Conservation (phyloP, 2,113 vertebrate genomes). For the Rhinoptilus africanus region DNA sequence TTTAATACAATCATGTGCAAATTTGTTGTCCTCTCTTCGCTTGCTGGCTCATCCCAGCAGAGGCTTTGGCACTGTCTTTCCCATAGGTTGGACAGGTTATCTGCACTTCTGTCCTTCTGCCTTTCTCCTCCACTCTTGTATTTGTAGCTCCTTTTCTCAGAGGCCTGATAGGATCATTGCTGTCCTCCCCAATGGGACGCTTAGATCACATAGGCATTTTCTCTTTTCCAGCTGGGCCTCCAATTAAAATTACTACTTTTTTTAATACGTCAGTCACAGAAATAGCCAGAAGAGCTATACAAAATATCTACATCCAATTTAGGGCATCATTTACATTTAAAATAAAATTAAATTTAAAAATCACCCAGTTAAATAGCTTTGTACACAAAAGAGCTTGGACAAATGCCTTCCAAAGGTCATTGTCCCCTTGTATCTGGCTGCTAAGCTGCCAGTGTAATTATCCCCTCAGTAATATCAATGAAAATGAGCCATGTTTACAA, state of each 20-base stretch:
- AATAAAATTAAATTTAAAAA: not conserved
- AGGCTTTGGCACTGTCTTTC: not conserved
- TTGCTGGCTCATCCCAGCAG: not conserved
- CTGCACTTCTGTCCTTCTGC: not conserved
- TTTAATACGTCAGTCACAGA: not conserved
- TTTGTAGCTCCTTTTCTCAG: not conserved
- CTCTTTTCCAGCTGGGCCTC: not conserved
- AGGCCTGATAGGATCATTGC: not conserved
- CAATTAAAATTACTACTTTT: not conserved
- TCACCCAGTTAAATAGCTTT: not conserved
- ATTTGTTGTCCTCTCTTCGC: not conserved
- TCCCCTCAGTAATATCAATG: not conserved
- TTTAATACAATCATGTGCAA: not conserved
- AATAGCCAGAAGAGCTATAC: not conserved
- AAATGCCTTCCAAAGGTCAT: not conserved
- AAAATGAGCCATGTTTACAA: not conserved
- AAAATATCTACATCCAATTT: not conserved
- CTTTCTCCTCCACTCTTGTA: not conserved
- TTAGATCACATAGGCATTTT: not conserved
- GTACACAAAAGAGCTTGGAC: not conserved
- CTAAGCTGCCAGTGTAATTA: not conserved
- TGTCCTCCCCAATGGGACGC: not conserved
- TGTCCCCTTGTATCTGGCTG: not conserved
- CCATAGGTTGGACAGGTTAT: not conserved
- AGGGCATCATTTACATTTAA: not conserved